A percentile compares a stretch with the other conserved stretches of the same genome.
These are phyloP conservation scores for Nettapus auritus DNA, from an alignment of 2,113 vertebrate genomes.

Conservation along the genomic window DNA sequence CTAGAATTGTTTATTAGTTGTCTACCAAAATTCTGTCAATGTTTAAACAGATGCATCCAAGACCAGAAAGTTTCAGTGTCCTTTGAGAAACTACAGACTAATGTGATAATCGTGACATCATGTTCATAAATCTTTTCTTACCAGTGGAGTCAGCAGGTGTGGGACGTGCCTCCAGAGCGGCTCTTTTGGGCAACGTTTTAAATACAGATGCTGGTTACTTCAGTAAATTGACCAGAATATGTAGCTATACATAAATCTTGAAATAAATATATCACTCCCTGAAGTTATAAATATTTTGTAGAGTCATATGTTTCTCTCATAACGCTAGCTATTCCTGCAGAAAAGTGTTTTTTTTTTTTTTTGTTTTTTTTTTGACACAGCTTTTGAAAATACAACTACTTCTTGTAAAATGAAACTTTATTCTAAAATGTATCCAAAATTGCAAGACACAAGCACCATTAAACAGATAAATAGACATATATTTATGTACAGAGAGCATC, in stretches of 20 bases:
- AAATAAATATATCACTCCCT: background rate
- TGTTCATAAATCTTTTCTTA: background rate
- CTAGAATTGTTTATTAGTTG: background rate
- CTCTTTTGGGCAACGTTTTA: background rate
- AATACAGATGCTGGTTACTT: background rate
- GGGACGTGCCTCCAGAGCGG: background rate
- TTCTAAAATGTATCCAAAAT: constrained; percentile 77
- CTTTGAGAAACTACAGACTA: background rate
- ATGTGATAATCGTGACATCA: background rate
- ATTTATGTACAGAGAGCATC: constrained; percentile 69
- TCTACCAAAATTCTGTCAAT: background rate
- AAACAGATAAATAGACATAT: constrained; percentile 73
- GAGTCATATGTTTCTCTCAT: background rate
- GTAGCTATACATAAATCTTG: background rate
- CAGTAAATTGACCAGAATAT: background rate
- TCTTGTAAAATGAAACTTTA: constrained; percentile 76
- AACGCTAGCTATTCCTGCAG: background rate
- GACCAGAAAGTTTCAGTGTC: background rate
- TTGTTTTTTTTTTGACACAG: background rate
- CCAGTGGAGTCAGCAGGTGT: background rate
- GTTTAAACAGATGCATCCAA: background rate
- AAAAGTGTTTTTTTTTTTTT: background rate
- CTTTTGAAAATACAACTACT: constrained; percentile 63
- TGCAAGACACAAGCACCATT: constrained; percentile 69
- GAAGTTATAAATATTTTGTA: background rate